Base-by-base conservation (phyloP, 2,797 vertebrate genomes). In the Yasuhikotakia modesta region DNA sequence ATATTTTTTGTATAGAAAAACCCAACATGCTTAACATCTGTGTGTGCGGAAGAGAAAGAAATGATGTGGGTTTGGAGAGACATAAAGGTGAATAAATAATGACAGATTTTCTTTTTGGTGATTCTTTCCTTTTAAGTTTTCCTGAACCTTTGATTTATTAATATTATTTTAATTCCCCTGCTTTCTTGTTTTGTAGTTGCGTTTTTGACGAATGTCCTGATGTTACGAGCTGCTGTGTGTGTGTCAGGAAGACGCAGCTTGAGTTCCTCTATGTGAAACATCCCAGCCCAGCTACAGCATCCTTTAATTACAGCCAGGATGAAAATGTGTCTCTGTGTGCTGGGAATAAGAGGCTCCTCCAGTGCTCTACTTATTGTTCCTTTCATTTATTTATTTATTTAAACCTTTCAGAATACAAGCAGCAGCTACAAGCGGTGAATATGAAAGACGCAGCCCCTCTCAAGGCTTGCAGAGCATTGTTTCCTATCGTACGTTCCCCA, bases 301-400 rank as follows among this genome's bases (percentile, higher is more conserved):
- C 57, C 11, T 85, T 85, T 88, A 89, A 92, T 92, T 89, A 90
- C 87, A 84, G 80, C 73, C 85, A 79, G 79, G 80, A 81, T 71
- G 85, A 79, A 81, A 78, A 78, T 61, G 69, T 73, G 72, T 24
- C 64, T 88, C 86, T 85, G 76, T 80, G 74, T 77, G 12, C 84
- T 76, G 81, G 84, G 85, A 89, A 83, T 81, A 78, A 22, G 76
- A 69, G 79, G 83, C 79, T 85, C 81, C 82, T 87, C 81, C 79
- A 21, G 53, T 86, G 84, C 82, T 84, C 84, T 86, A 89, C 87
- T 89, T 91, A 84, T 89, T 90, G 84, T 87, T 87, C 55, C 57
- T 27, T 60, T 48, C 21, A 2, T 74, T 70, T 80, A 45, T 77
- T 79, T 76, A 75, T 71, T 79, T 79, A 65, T 76, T 76, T 35